Evolutionary conservation across 2,113 vertebrate species (phyloP).

Genomic region (Lepisosteus osseus): DNA sequence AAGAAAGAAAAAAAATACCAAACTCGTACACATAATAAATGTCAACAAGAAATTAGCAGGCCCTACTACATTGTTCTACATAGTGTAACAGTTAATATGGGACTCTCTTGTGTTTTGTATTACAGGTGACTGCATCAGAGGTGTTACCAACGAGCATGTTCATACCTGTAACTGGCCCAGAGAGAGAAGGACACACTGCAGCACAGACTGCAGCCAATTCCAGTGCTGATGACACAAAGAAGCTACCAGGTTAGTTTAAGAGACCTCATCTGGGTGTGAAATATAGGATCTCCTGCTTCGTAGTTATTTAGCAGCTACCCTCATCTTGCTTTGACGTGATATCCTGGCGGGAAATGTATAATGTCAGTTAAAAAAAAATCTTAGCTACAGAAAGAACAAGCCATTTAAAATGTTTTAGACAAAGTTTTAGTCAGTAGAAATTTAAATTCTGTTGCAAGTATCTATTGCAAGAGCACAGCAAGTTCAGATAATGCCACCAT

Average conservation of each 20-base stretch:
- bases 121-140: conserved; percentile 90
- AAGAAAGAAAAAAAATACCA: background rate
- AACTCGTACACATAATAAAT: too few species aligned
- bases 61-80: too few species aligned
- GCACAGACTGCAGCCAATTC: conserved; percentile 58
- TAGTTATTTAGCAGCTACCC: background rate
- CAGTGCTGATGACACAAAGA: conserved; percentile 74
- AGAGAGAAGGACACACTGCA: conserved; percentile 69
- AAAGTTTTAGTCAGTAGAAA: conserved; percentile 17
- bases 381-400: too few species aligned
- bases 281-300: background rate
- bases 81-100: background rate
- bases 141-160: conserved; percentile 96
- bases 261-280: background rate
- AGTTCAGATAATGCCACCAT: too few species aligned
- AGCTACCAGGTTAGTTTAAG: conserved; percentile 79
- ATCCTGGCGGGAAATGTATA: background rate
- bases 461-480: background rate
- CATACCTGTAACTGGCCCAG: conserved; percentile 78
- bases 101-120: conserved; percentile 37
- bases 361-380: too few species aligned
- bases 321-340: background rate
- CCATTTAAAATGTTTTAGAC: background rate
- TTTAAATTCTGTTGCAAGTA: conserved; percentile 12
- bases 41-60: too few species aligned